Evolutionary conservation across 2,888 invertebrate genomes (phyloP).

Genomic region (Nomada fucata): DNA sequence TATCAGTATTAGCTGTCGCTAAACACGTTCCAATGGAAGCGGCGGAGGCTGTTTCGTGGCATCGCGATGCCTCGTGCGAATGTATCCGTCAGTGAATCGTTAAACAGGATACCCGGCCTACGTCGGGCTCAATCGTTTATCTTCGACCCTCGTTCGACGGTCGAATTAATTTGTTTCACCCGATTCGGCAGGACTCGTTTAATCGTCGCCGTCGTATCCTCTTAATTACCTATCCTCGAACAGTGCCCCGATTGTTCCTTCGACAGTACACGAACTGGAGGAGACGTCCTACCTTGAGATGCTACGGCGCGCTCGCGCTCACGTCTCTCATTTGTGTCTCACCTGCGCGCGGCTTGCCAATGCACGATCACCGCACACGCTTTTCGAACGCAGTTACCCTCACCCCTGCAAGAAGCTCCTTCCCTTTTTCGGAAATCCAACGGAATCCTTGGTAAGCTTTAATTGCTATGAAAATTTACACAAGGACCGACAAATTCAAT

Average conservation of each 20-base stretch:
- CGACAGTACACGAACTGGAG: conserved; percentile 58
- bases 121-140: conserved; percentile 66
- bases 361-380: conserved; percentile 40
- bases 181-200: conserved; percentile 67
- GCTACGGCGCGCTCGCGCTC: conserved; percentile 49
- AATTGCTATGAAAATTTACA: not conserved
- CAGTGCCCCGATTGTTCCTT: conserved; percentile 66
- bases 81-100: conserved; percentile 54
- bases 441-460: not conserved
- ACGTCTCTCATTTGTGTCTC: conserved; percentile 64
- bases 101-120: conserved; percentile 43
- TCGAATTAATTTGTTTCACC: conserved; percentile 72
- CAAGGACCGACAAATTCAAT: not conserved
- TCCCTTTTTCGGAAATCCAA: not conserved
- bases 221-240: conserved; percentile 70
- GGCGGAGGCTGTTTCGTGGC: conserved; percentile 7
- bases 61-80: conserved; percentile 20
- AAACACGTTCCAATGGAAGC: not conserved
- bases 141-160: conserved; percentile 62
- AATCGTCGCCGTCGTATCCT: conserved; percentile 71
- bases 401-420: not conserved
- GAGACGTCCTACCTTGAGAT: conserved; percentile 46
- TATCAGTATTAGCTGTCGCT: not conserved
- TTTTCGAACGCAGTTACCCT: not conserved
- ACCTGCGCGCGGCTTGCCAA: conserved; percentile 60